A percentile compares a stretch with the other conserved stretches of the same genome.
These are phyloP conservation scores for Lerema accius DNA, from an alignment of 1,140 invertebrate genomes.

Conservation along the genomic window DNA sequence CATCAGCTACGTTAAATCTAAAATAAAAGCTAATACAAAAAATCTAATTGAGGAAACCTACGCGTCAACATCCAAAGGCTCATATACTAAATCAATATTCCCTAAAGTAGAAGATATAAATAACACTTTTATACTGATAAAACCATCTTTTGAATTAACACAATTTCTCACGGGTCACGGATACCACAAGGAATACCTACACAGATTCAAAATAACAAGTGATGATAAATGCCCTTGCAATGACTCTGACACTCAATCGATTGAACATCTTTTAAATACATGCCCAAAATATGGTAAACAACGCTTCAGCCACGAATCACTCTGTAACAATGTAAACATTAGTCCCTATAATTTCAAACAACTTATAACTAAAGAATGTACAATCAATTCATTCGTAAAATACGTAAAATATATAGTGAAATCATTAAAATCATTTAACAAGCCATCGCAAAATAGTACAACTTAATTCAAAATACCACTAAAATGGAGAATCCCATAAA, in stretches of 20 bases:
- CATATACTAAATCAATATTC: not conserved
- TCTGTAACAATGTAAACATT: not conserved
- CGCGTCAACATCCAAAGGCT: not conserved
- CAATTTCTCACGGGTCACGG: constrained; percentile 17
- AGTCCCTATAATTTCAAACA: not conserved
- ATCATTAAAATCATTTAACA: not conserved
- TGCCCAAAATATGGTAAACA: not conserved
- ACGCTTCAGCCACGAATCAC: not conserved
- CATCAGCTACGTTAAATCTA: constrained; percentile 2
- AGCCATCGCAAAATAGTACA: not conserved
- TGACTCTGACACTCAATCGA: not conserved
- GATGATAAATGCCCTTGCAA: constrained; percentile 16
- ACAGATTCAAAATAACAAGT: not conserved
- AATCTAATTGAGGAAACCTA: constrained; percentile 1
- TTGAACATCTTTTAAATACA: not conserved
- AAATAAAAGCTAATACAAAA: not conserved
- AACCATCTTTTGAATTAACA: constrained; percentile 12
- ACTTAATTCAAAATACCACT: no score
- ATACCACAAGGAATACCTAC: constrained; percentile 14
- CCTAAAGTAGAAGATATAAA: not conserved
- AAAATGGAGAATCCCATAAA: no score
- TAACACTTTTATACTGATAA: not conserved
- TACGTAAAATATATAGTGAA: not conserved
- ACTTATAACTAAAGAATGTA: not conserved
- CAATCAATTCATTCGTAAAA: not conserved